Base-by-base conservation (phyloP, 1,140 invertebrate genomes). In the Berghia stephanieae region DNA sequence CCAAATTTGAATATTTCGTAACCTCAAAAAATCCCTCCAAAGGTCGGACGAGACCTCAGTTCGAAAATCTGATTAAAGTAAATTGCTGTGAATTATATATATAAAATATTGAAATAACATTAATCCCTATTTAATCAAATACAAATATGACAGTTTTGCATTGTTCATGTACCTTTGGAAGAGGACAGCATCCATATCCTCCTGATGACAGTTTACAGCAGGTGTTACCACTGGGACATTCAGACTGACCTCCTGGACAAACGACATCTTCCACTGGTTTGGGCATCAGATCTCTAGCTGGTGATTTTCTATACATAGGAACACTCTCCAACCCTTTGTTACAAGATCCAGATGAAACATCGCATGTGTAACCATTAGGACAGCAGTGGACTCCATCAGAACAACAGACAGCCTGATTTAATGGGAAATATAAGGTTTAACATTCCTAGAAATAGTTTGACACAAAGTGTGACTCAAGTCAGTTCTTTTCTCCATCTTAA, bases 131-230 rank as follows among this genome's bases (percentile, higher is more conserved):
- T n/a, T n/a, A n/a, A n/a, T n/a, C n/a, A n/a, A n/a, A n/a, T n/a
- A n/a, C n/a, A n/a, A n/a, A n/a, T n/a, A n/a, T n/a, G n/a, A n/a
- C n/a, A n/a, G n/a, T n/a, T n/a, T n/a, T n/a, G n/a, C n/a, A n/a
- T n/a, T n/a, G n/a, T n/a, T 27, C 36, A 77, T 74, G 77, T 80
- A 85, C 90, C 77, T 89, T 79, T 38, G 84, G 81, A 16, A 85
- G 67, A 18, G 88, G 89, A 80, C 90, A 91, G 72, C 90, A 91
- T 57, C 88, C 89, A 78, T 84, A 90, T 18, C 81, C 67, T 34
- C 84, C 86, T 63, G 75, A 67, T 0, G 24, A 75, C 27, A 88
- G 27, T 49, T 84, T 78, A 83, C 90, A 91, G 78, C 90, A 91
- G 21, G 90, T 90, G 18, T 81, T 81, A 8, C 83, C 82, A 81